Evolutionary conservation across 2,888 invertebrate genomes (phyloP), one percentile per base, ranked within the genome.

Genomic region (Pharmacophagus antenor): DNA sequence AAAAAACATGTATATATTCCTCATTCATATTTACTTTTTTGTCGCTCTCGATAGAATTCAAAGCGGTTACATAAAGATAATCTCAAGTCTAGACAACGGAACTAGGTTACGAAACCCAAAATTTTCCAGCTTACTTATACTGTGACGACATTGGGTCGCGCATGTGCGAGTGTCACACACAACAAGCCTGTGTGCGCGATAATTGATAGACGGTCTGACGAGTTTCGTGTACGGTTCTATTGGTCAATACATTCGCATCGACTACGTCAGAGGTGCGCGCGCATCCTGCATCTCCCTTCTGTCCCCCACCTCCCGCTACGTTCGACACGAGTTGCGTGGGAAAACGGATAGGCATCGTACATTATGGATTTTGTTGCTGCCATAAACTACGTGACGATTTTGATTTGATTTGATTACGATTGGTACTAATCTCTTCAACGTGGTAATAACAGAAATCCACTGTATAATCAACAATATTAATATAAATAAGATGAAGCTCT

Each of bases 181-280:
- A n/a, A n/a, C 22, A 50, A 22, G 12, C 3, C 47, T 48, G 56
- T 61, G 56, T 61, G 41, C 8, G 61, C 8, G 61, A 52, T 61
- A 61, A 56, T 56, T 52, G 61, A 56, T 61, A 56, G 56, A 46
- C 55, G 54, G 52, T 48, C 42, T 31, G 53, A 21, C 53, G 49
- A 48, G 53, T 27, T 48, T 57, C 52, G 21, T 46, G n/a, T 21
- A 10, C 41, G 21, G 50, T 23, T 57, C 53, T 58, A 70, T 80
- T 81, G 74, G 85, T 86, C 88, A 84, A 88, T 88, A 88, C n/a
- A 74, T 53, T 56, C 68, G 65, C 62, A 61, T 70, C 20, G 25
- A 71, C 79, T 80, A 82, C 85, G 86, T 84, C 77, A 78, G 70
- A 46, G 84, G 27, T 70, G 70, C 86, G 88, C 88, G 85, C 86